Conservation (phyloP, 2,888 invertebrate genomes). For the Tromatobia lineatoria region DNA sequence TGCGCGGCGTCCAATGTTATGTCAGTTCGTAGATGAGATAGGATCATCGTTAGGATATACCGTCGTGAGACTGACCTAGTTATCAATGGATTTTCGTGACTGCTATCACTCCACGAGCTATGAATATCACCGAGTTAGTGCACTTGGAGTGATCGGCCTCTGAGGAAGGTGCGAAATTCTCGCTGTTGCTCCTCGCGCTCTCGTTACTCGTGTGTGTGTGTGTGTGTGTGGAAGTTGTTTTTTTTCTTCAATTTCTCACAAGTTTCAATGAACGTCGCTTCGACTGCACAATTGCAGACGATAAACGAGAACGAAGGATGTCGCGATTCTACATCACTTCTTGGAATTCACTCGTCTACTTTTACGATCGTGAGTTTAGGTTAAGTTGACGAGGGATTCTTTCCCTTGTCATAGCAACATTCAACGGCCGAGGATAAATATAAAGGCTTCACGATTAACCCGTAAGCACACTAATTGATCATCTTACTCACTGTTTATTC, state of each 20-base stretch:
- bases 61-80: conserved; percentile 74
- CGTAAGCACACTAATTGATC: conserved; percentile 37
- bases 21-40: conserved; percentile 50
- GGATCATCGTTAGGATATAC: conserved; percentile 34
- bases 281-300: conserved; percentile 25
- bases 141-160: conserved; percentile 73
- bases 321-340: conserved; percentile 54
- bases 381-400: conserved; percentile 75
- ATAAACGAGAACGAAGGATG: conserved; percentile 49
- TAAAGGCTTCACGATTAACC: conserved; percentile 43
- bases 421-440: conserved; percentile 11
- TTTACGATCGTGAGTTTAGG: conserved; percentile 72
- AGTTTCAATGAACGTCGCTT: not conserved
- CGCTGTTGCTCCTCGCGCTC: conserved; percentile 68
- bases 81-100: conserved; percentile 73
- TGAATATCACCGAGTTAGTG: conserved; percentile 63
- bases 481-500: not conserved
- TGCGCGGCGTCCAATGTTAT: conserved; percentile 34
- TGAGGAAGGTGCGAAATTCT: conserved; percentile 68
- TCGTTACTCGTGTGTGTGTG: conserved; percentile 59
- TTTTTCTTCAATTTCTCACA: conserved; percentile 17
- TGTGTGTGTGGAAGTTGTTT: not conserved
- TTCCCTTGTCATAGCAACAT: conserved; percentile 37
- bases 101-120: conserved; percentile 43
- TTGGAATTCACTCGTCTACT: conserved; percentile 54